Conservation (phyloP, 2,113 vertebrate genomes). For the Barnardius zonarius region DNA sequence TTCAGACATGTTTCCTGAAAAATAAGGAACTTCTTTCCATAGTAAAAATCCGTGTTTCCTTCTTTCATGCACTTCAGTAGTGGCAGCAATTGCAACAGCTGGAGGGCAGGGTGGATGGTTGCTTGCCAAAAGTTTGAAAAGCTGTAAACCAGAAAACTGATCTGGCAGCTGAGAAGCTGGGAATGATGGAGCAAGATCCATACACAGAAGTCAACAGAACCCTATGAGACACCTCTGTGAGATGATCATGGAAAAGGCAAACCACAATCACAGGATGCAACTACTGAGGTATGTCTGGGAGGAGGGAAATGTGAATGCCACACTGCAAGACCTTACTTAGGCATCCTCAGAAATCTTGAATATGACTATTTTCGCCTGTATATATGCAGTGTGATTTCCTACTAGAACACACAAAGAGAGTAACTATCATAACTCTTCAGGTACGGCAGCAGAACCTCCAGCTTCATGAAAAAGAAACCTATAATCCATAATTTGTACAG, state of each 20-base stretch:
- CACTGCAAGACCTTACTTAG: background rate
- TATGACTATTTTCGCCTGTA: background rate
- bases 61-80: background rate
- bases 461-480: background rate
- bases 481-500: background rate
- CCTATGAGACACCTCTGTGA: background rate
- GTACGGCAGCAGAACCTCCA: background rate
- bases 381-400: background rate
- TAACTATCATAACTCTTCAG: background rate
- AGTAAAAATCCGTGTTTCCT: background rate
- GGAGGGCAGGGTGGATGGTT: fast-evolving
- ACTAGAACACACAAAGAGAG: background rate
- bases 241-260: background rate
- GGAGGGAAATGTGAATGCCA: background rate
- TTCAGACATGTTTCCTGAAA: background rate
- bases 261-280: background rate
- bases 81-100: background rate
- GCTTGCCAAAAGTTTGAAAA: background rate
- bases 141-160: background rate
- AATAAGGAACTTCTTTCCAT: background rate
- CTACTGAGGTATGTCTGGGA: background rate
- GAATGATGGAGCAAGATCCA: background rate
- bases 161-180: background rate
- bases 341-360: background rate
- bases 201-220: background rate